Evolutionary conservation across 2,797 vertebrate genomes (phyloP), one percentile per base, ranked within the genome.

Genomic region (Benthosema pterotum): DNA sequence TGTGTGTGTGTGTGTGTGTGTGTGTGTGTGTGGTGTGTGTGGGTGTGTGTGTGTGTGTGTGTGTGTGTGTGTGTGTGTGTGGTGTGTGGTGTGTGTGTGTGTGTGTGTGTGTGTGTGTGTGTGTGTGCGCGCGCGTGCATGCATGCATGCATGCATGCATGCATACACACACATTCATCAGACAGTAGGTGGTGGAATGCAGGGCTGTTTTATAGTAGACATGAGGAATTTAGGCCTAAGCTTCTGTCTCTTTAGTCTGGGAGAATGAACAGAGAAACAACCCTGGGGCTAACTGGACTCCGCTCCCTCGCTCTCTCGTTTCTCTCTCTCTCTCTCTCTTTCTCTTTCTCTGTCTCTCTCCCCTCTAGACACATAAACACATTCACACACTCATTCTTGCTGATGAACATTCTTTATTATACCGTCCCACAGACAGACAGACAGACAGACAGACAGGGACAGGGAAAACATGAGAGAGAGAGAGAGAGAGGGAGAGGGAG

Each of bases 181-280:
- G 62, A 69, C 68, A 81, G 63, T 74, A 79, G 85, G 76, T 82
- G 80, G 83, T 76, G 89, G 91, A 89, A 91, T 91, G 83, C 75
- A 69, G 71, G 72, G 77, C 77, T 87, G 80, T 89, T 89, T 84
- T 86, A 81, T 88, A 73, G 83, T 74, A 82, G 86, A 89, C 85
- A 78, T 91, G 89, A 88, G 88, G 88, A 91, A 90, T 92, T 90
- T 89, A 82, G 66, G 77, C 79, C 76, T 74, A 61, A 75, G 81
- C 78, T 83, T 83, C 72, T 67, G 57, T 52, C 58, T 48, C 52
- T 64, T 68, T 46, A 42, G 18, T 52, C 61, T 42, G 50, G 11
- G 45, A 61, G 60, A 76, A 64, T 16, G 49, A 64, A 52, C 71
- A 28, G 69, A 67, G 66, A 74, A 38, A 59, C 81, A 76, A 68